Base-by-base conservation (phyloP, 2,797 vertebrate genomes). In the Cryptoblepharus egeriae region DNA sequence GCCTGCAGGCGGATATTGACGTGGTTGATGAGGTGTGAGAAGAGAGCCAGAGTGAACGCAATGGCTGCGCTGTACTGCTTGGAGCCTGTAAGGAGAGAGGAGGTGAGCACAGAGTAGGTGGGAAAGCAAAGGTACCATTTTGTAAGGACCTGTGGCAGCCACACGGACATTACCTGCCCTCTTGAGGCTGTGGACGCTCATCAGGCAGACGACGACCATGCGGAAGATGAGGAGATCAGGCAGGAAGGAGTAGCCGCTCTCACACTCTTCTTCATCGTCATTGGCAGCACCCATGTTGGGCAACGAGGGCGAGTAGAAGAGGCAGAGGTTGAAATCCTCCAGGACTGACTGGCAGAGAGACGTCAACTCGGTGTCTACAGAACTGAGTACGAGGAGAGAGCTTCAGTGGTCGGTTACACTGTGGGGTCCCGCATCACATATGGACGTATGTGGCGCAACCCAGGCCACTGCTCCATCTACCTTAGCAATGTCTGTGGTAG, bases 51-150 rank as follows among this genome's bases (percentile, higher is more conserved):
- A 0, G 97, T 99, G 84, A 99, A 99, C 1, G 98, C 98, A 5
- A 99, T 98, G 87, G 98, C 98, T 0, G 98, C 98, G 0, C 98
- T 98, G 94, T 99, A 99, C 96, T 99, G 98, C 94, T 98, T 99
- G 0, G 98, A 98, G 35, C 98, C 98, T 99, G 91, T 75, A 80
- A 74, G 13, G 42, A 87, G 39, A 86, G 26, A 37, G 26, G 58
- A 60, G 35, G 13, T 7, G 12, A 28, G 35, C n/a, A 30, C 1
- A 4, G 68, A 26, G 55, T 9, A 20, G 55, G 16, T 10, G 45
- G 28, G 35, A 3, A 22, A 52, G 70, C 2, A 45, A 12, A 49
- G 45, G 45, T 12, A 12, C 11, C 10, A 12, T 12, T 12, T 12
- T 8, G 10, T 11, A 49, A 12, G 45, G 45, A 49, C 13, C 45